These are phyloP conservation scores for Periophthalmus magnuspinnatus DNA, from an alignment of 2,797 vertebrate genomes.

Conservation along the genomic window DNA sequence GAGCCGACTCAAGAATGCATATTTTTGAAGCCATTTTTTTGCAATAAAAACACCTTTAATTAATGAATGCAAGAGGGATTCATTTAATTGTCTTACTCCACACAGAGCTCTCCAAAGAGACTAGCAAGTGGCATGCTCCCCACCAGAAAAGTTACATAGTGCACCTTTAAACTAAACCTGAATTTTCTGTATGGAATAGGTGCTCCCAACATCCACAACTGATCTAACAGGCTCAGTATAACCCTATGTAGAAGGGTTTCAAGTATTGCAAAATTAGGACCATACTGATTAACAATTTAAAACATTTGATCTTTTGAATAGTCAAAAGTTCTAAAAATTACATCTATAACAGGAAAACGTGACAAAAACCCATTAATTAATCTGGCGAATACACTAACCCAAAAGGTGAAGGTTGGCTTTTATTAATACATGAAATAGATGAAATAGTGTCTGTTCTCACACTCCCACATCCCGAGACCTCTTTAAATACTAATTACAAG, in stretches of 20 bases:
- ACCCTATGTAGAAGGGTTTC: background rate
- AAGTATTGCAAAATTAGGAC: background rate
- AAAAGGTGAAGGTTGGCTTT: background rate
- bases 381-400: background rate
- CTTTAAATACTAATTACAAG: background rate
- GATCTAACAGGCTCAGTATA: background rate
- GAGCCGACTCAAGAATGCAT: no score
- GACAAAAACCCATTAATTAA: background rate
- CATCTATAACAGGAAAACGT: background rate
- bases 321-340: background rate
- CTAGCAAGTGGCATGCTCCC: no score
- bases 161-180: no score
- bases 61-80: no score
- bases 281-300: background rate
- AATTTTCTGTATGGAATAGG: no score
- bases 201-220: no score
- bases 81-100: no score
- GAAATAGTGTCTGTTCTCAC: background rate
- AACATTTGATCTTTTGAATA: background rate
- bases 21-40: no score
- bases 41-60: no score
- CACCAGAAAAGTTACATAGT: no score
- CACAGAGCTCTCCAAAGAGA: no score
- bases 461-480: background rate
- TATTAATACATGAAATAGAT: background rate